Evolutionary conservation across 2,113 vertebrate genomes (phyloP), one percentile per base, ranked within the genome.

Genomic region (Oreamnos americanus): DNA sequence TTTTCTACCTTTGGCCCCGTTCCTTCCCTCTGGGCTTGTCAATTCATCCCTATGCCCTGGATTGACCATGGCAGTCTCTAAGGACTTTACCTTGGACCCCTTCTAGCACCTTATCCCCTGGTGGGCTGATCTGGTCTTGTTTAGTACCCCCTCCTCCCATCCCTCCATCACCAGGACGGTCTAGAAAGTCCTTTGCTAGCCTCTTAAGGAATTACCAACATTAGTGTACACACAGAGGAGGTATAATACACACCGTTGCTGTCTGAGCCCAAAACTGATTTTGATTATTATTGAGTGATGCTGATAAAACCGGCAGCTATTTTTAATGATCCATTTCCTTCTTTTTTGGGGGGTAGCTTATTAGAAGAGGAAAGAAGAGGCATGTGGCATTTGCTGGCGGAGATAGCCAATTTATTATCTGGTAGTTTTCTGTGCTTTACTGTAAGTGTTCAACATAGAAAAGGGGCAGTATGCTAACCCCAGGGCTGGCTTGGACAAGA

Each of bases 241-340:
- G 58, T n/a, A 62, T 7, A 28, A 16, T 53, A n/a, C 15, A 15
- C 17, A 26, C 53, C 19, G 3, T 30, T 55, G 51, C n/a, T 76
- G 16, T 58, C 62, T 60, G 74, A 88, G 33, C 55, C 55, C 47
- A 0, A 83, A 79, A 82, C 12, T 86, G 78, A 83, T 93, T 96
- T 89, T 57, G 86, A 78, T 8, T 39, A 36, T 82, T 78, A 95
- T 2, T 39, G 60, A 97, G 58, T 79, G 60, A 87, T 87, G 89
- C 45, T 96, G 86, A 57, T 78, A 62, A 96, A 96, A 60, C 71
- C 60, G 43, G 78, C 67, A 97, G 88, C 67, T 91, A 25, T 87
- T 92, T 94, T 94, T 94, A 97, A 97, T 49, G 90, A 95, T 79
- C 64, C 90, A 91, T 98, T 97, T 98, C 87, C 95, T 94, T 95